phyloP scores from a whole-genome alignment of 2,113 vertebrate species.

The cattle (Bos taurus) region DNA sequence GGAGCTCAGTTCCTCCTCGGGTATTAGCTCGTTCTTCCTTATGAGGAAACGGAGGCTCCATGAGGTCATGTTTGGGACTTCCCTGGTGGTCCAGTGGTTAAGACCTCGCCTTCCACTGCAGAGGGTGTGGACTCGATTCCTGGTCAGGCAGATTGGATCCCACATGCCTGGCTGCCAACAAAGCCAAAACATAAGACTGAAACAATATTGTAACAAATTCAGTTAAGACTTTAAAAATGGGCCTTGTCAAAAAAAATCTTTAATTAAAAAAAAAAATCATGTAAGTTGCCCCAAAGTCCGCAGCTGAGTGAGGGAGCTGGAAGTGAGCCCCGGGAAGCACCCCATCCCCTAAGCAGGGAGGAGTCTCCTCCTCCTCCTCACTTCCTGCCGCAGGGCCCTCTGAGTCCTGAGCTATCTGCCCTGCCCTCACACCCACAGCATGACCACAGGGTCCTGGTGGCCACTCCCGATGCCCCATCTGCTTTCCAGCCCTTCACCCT shows the following conservation, averaged over 20 bases:
- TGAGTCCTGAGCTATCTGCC: too few relatives aligned
- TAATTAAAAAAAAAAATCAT: neutral
- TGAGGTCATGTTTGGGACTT: neutral
- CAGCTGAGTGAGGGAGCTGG: neutral
- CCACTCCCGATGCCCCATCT: accelerated
- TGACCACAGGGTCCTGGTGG: neutral
- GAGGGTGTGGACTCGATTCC: neutral
- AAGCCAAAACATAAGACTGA: neutral
- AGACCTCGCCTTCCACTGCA: neutral
- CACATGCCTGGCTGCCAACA: neutral
- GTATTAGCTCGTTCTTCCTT: neutral
- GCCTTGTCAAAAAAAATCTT: neutral
- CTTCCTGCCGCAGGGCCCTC: neutral
- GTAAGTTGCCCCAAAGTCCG: neutral
- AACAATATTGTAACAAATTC: neutral
- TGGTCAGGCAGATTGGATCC: neutral
- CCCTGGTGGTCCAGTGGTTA: neutral
- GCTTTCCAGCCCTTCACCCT: neutral
- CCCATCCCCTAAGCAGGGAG: neutral
- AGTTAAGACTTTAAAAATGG: neutral
- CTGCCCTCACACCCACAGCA: accelerated
- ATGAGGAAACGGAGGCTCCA: neutral
- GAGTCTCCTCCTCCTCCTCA: neutral
- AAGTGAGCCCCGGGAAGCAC: accelerated
- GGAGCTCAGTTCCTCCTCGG: neutral